phyloP scores from a whole-genome alignment of 2,113 vertebrate genomes.

The Cebus imitator region DNA sequence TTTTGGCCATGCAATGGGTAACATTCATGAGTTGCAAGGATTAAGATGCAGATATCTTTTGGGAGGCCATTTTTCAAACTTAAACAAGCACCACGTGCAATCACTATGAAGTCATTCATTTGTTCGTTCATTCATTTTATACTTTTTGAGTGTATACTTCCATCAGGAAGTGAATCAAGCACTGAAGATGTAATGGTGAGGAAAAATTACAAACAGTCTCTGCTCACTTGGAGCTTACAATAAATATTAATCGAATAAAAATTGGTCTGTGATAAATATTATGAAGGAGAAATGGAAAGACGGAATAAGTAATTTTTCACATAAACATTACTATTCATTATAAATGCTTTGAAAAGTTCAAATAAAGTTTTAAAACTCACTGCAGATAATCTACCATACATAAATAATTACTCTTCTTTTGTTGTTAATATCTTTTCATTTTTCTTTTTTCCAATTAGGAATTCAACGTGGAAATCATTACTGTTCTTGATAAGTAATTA shows the following conservation, averaged over 20 bases:
- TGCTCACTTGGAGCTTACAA: background rate
- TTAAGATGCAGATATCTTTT: background rate
- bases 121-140: background rate
- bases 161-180: background rate
- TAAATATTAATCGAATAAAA: constrained; percentile 4
- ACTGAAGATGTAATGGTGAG: background rate
- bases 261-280: background rate
- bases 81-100: background rate
- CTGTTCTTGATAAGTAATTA: background rate
- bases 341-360: constrained; percentile 1
- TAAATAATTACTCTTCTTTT: background rate
- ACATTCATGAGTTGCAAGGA: background rate
- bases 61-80: background rate
- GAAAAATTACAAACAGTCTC: background rate
- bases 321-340: background rate
- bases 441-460: background rate
- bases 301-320: background rate
- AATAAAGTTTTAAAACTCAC: constrained; percentile 1
- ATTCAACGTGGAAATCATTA: background rate
- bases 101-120: background rate
- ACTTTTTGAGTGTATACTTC: background rate
- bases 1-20: background rate
- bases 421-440: background rate
- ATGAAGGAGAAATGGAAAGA: background rate
- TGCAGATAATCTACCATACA: background rate